Evolutionary conservation across 1,140 invertebrate species (phyloP).

Genomic region (Anagrus nilaparvatae): DNA sequence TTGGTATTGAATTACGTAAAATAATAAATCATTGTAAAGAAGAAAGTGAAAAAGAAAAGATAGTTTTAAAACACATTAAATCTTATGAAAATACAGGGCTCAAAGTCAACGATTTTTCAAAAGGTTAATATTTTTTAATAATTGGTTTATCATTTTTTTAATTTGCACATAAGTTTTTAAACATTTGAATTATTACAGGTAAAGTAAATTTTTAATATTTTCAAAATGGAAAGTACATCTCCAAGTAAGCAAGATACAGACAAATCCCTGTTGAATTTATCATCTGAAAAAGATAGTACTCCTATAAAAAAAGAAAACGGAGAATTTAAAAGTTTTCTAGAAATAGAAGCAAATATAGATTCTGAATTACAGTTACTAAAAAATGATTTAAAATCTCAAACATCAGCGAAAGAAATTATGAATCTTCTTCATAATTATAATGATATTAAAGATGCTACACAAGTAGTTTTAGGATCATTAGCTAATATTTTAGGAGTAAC

Average conservation of each 20-base stretch:
- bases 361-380: conserved; percentile 21
- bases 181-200: too few relatives aligned
- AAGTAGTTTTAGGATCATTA: conserved; percentile 61
- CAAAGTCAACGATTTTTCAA: conserved; percentile 30
- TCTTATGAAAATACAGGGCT: conserved; percentile 18
- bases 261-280: too few relatives aligned
- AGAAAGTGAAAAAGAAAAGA: conserved; percentile 23
- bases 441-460: conserved; percentile 71
- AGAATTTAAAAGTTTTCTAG: conserved; percentile 19
- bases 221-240: too few relatives aligned
- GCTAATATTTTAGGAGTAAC: conserved; percentile 55
- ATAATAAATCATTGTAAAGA: conserved; percentile 19
- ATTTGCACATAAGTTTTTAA: too few relatives aligned
- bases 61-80: conserved; percentile 33
- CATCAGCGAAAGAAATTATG: conserved; percentile 41
- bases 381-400: conserved; percentile 16
- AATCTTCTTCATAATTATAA: conserved; percentile 69
- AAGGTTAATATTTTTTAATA: too few relatives aligned
- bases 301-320: conserved; percentile 15
- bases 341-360: conserved; percentile 22
- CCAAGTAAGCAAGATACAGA: too few relatives aligned
- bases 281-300: too few relatives aligned
- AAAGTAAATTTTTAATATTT: too few relatives aligned
- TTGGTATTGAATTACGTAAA: conserved; percentile 27
- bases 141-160: too few relatives aligned